Evolutionary conservation across 2,888 invertebrate genomes (phyloP).

Genomic region (Aromia moschata): DNA sequence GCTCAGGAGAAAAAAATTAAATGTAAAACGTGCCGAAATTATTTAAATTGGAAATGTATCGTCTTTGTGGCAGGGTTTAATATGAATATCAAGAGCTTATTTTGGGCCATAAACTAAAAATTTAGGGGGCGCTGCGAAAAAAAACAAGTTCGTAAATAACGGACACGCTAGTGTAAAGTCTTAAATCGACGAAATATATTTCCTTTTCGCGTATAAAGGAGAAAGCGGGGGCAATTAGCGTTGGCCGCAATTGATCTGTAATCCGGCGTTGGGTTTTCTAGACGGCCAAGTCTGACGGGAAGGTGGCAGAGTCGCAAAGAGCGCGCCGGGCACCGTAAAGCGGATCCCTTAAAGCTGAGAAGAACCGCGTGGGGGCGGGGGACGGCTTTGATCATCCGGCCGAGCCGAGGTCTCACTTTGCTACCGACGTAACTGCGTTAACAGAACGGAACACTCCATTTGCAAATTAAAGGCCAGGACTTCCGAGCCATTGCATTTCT

Average conservation of each 20-base stretch:
- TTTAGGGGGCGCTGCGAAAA: no score
- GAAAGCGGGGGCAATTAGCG: not conserved
- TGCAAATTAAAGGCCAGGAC: constrained; percentile 62
- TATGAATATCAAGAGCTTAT: no score
- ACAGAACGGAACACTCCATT: constrained; percentile 57
- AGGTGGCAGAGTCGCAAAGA: constrained; percentile 20
- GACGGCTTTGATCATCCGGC: constrained; percentile 54
- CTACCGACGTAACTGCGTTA: constrained; percentile 52
- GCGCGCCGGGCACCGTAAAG: constrained; percentile 22
- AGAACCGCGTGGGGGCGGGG: constrained; percentile 26
- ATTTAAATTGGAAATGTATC: no score
- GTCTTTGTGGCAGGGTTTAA: no score
- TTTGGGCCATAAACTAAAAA: no score
- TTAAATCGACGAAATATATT: no score
- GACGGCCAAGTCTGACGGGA: constrained; percentile 13
- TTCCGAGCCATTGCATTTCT: constrained; percentile 58
- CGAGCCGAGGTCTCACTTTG: constrained; percentile 39
- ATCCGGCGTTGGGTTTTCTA: constrained; percentile 13
- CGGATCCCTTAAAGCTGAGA: constrained; percentile 24
- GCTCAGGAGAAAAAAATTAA: no score
- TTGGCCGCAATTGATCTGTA: constrained; percentile 6
- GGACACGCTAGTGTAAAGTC: no score
- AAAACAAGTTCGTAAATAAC: no score
- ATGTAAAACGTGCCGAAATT: no score
- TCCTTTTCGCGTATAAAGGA: no score